Evolutionary conservation across 2,113 vertebrate species (phyloP).

Genomic region (Saiga tatarica): DNA sequence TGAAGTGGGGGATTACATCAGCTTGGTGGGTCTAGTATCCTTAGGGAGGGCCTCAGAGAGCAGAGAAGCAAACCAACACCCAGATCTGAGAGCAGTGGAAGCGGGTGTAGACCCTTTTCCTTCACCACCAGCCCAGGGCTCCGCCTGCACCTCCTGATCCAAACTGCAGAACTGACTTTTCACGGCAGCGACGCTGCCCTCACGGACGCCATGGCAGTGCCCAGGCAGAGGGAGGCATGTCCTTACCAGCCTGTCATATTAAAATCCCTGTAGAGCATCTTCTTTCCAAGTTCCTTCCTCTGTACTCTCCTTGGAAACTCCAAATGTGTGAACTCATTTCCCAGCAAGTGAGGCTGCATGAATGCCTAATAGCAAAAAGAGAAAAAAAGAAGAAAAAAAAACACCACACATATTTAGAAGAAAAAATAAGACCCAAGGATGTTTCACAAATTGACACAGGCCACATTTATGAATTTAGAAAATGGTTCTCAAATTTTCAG

Average conservation of each 20-base stretch:
- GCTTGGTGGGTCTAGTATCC: not conserved
- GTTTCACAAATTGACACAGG: constrained; percentile 37
- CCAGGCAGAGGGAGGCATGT: not conserved
- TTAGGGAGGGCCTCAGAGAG: too few species aligned
- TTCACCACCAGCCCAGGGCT: not conserved
- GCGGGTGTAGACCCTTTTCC: fast-evolving
- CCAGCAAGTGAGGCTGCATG: constrained; percentile 97
- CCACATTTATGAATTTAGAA: constrained; percentile 41
- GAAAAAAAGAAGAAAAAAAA: not conserved
- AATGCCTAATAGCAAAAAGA: constrained; percentile 86
- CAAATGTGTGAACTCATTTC: constrained; percentile 99
- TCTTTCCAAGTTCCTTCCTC: constrained; percentile 97
- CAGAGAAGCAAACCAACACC: not conserved
- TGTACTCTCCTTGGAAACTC: constrained; percentile 98
- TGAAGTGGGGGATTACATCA: not conserved
- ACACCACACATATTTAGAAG: constrained; percentile 28
- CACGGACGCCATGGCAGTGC: not conserved
- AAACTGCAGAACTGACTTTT: not conserved
- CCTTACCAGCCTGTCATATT: constrained; percentile 98
- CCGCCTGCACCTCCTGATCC: not conserved
- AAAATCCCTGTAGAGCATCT: constrained; percentile 97
- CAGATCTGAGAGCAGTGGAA: not conserved
- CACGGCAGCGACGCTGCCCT: not conserved
- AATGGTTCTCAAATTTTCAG: not conserved
- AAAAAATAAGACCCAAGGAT: constrained; percentile 11